A percentile compares a stretch with the other conserved stretches of the same genome.
These are phyloP conservation scores for Heliangelus exortis DNA, from an alignment of 2,797 vertebrate genomes.

Conservation along the genomic window DNA sequence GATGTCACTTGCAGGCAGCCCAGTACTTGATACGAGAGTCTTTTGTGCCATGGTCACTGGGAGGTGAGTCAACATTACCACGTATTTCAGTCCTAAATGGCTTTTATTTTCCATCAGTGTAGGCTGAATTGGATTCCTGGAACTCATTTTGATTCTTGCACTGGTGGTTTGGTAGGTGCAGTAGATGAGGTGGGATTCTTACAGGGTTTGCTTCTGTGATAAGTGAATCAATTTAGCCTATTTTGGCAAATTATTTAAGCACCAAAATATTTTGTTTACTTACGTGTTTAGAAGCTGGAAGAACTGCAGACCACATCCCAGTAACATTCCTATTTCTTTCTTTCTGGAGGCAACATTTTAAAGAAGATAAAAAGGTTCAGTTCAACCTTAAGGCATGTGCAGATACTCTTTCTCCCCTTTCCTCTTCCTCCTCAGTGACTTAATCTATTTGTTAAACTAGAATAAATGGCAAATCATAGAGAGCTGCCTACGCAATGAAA, in stretches of 20 bases:
- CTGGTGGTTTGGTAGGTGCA: background rate
- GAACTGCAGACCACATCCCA: background rate
- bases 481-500: background rate
- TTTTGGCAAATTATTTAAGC: background rate
- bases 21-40: background rate
- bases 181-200: background rate
- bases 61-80: background rate
- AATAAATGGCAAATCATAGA: background rate
- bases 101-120: background rate
- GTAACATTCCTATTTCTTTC: background rate
- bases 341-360: background rate
- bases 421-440: background rate
- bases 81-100: background rate
- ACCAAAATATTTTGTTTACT: background rate
- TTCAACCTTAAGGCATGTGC: background rate
- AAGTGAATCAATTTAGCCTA: background rate
- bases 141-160: background rate
- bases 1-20: background rate
- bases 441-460: background rate
- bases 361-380: background rate
- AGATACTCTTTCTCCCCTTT: background rate
- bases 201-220: background rate
- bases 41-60: background rate
- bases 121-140: background rate
- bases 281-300: background rate